A percentile compares a stretch with the other conserved stretches of the same genome.
These are phyloP conservation scores for Apocrypta bakeri DNA, from an alignment of 1,140 invertebrate genomes.

Conservation along the genomic window DNA sequence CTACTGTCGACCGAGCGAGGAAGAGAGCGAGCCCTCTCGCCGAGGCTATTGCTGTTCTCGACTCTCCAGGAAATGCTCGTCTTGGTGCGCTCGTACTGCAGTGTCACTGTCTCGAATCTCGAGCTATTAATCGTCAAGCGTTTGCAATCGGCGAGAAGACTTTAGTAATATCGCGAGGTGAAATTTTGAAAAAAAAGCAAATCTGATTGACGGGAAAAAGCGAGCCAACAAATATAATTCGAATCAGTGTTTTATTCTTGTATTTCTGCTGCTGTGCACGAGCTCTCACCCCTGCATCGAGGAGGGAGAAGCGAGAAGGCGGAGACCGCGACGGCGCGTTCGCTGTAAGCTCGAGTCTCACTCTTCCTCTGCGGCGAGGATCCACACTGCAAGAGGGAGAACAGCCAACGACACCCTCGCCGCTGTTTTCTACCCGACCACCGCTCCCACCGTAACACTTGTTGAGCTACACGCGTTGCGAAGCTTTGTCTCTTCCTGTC, in stretches of 20 bases:
- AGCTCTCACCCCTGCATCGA: slow-evolving; percentile 4
- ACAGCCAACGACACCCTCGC: slow-evolving; percentile 55
- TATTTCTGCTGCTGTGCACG: no score
- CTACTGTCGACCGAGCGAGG: background rate
- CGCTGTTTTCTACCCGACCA: background rate
- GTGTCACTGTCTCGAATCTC: no score
- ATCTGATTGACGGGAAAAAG: no score
- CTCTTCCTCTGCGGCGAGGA: background rate
- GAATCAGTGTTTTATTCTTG: no score
- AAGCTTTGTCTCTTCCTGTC: slow-evolving; percentile 4
- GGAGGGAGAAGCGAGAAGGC: slow-evolving; percentile 24
- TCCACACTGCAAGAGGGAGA: slow-evolving; percentile 42
- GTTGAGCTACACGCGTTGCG: slow-evolving; percentile 57
- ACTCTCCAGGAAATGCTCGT: background rate
- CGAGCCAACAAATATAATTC: no score
- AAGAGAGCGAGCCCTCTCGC: background rate
- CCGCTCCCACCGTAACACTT: slow-evolving; percentile 60
- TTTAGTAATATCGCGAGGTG: no score
- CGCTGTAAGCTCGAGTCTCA: background rate
- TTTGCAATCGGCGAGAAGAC: no score
- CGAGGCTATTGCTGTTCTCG: background rate
- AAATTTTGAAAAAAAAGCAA: no score
- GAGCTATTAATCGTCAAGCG: no score
- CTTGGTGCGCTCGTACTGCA: no score
- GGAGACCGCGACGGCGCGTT: slow-evolving; percentile 29